Evolutionary conservation across 1,140 invertebrate species (phyloP).

Genomic region (Drosophila melanogaster): Release_6_plus_ISO1_MT NT_033777.3:28928001-28928500

Average conservation of each 20-base stretch:
- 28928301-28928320: slow-evolving; percentile 3
- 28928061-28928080: slow-evolving; percentile 67
- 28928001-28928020: slow-evolving; percentile 62
- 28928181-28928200: slow-evolving; percentile 23
- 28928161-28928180: not conserved
- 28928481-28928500: slow-evolving; percentile 9
- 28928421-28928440: slow-evolving; percentile 76
- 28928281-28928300: slow-evolving; percentile 59
- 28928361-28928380: not conserved
- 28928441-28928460: slow-evolving; percentile 63
- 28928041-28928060: slow-evolving; percentile 79
- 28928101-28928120: slow-evolving; percentile 78
- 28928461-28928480: slow-evolving; percentile 35
- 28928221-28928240: slow-evolving; percentile 70
- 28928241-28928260: slow-evolving; percentile 38
- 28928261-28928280: slow-evolving; percentile 37
- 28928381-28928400: slow-evolving; percentile 69
- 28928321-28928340: not conserved
- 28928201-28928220: slow-evolving; percentile 48
- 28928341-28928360: not conserved
- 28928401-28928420: slow-evolving; percentile 70
- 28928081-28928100: slow-evolving; percentile 44
- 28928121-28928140: slow-evolving; percentile 45
- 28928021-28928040: slow-evolving; percentile 66
- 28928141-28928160: slow-evolving; percentile 4